These are phyloP conservation scores for Charaxes varanes DNA, from an alignment of 1,140 invertebrate species.

Conservation along the genomic window DNA sequence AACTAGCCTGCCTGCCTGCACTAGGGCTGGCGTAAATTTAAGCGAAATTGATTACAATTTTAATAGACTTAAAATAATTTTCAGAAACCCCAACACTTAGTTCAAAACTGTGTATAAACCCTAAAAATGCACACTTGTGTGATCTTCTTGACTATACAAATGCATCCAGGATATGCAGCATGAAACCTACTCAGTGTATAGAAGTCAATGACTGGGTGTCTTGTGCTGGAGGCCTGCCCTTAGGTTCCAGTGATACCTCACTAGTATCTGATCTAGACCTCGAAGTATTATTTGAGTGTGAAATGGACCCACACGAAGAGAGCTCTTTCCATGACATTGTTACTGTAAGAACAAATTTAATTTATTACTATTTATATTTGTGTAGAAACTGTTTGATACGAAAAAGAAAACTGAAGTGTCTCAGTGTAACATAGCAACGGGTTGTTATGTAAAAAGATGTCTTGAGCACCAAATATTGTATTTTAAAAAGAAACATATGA, in stretches of 20 bases:
- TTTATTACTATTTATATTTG: constrained; percentile 1
- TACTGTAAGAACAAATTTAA: constrained; percentile 39
- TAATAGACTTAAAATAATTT: constrained; percentile 18
- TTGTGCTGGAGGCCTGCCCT: constrained; percentile 49
- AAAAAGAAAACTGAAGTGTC: too few relatives aligned
- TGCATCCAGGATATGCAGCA: constrained; percentile 58
- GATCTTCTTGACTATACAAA: constrained; percentile 61
- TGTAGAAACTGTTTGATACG: not conserved
- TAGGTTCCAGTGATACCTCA: constrained; percentile 41
- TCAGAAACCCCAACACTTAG: constrained; percentile 62
- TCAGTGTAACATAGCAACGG: too few relatives aligned
- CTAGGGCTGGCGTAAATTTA: too few relatives aligned
- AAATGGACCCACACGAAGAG: constrained; percentile 57
- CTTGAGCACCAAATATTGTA: too few relatives aligned
- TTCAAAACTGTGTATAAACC: constrained; percentile 60
- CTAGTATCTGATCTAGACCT: constrained; percentile 49
- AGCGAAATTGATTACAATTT: too few relatives aligned
- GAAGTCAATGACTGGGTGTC: constrained; percentile 62
- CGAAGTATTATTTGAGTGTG: constrained; percentile 64
- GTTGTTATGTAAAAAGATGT: too few relatives aligned
- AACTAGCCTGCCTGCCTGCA: too few relatives aligned
- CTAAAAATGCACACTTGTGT: constrained; percentile 66
- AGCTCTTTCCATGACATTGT: constrained; percentile 44
- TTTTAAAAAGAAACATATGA: too few relatives aligned
- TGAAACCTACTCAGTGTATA: constrained; percentile 60